Evolutionary conservation across 2,113 vertebrate genomes (phyloP), one percentile per base, ranked within the genome.

Genomic region (Sylvia atricapilla): DNA sequence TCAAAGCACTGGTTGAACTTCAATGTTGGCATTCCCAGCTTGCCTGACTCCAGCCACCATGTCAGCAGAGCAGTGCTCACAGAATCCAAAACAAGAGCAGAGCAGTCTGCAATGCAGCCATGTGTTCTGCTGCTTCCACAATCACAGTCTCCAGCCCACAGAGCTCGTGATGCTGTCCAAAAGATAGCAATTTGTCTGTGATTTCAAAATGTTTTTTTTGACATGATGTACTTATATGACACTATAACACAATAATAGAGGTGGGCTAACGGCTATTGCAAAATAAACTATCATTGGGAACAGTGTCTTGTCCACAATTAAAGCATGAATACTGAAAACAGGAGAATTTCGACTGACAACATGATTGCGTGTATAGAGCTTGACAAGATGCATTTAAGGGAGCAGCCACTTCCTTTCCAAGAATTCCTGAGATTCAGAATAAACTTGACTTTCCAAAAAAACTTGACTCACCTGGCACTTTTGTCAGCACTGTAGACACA

Each of bases 111-210:
- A 94, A 85, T 33, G 37, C 16, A 88, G 30, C 44, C 24, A 47
- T 66, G 15, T 93, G 89, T 82, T 96, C 76, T 79, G 4, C 18
- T 92, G 13, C 31, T 90, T 90, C 59, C 68, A 52, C 44, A 96
- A 33, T 14, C 89, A 30, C 58, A 76, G 37, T 39, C 44, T 92
- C 41, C 28, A 73, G 63, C 22, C 50, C 89, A 72, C 25, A 66
- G 56, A 89, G 58, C 76, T 91, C 74, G 30, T 84, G 59, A 88
- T 43, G 41, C 19, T 89, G 35, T 94, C 73, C 52, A 93, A 95
- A 96, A 95, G 19, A 84, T 6, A 94, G n/a, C n/a, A 95, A 91
- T 96, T 96, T 96, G 20, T 96, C 67, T 94, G 56, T 77, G 90
- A 56, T 79, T 84, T 95, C 21, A 93, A 90, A 95, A 88, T 59